phyloP scores from a whole-genome alignment of 1,140 invertebrate genomes.

The Adoxophyes honmai region DNA sequence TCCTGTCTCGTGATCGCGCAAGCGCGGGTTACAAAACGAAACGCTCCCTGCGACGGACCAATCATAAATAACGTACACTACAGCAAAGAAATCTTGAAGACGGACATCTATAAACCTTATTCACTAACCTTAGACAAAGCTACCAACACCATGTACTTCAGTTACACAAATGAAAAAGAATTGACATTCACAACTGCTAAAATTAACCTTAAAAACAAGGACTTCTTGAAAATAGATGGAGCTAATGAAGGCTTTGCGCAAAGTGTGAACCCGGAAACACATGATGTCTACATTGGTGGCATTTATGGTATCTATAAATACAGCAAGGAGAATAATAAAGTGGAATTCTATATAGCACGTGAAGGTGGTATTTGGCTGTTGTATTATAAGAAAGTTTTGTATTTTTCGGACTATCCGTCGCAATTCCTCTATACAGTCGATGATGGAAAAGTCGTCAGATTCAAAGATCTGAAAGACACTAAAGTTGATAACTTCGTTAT shows the following conservation, averaged over 20 bases:
- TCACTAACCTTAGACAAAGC: neutral
- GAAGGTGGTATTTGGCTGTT: constrained; percentile 46
- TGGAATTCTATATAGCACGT: constrained; percentile 29
- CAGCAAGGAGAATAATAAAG: constrained; percentile 34
- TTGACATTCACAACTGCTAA: constrained; percentile 33
- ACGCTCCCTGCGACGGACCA: constrained; percentile 35
- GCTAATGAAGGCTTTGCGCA: constrained; percentile 56
- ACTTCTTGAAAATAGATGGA: constrained; percentile 39
- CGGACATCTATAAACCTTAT: neutral
- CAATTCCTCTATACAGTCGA: constrained; percentile 49
- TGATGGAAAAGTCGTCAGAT: constrained; percentile 38
- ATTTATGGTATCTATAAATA: constrained; percentile 57
- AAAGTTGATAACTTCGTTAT: constrained; percentile 56
- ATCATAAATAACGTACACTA: constrained; percentile 28
- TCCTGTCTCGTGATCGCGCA: constrained; percentile 25
- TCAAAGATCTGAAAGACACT: constrained; percentile 53
- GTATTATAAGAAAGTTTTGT: constrained; percentile 50
- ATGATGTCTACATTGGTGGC: constrained; percentile 51
- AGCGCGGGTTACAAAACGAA: constrained; percentile 37
- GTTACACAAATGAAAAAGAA: neutral
- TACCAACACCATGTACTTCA: constrained; percentile 2
- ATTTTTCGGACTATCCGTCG: constrained; percentile 46
- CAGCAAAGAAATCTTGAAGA: neutral
- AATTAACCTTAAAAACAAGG: constrained; percentile 49
- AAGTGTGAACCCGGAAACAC: constrained; percentile 41